Conservation (phyloP, 2,113 vertebrate genomes). For the Dissostichus mawsoni region DNA sequence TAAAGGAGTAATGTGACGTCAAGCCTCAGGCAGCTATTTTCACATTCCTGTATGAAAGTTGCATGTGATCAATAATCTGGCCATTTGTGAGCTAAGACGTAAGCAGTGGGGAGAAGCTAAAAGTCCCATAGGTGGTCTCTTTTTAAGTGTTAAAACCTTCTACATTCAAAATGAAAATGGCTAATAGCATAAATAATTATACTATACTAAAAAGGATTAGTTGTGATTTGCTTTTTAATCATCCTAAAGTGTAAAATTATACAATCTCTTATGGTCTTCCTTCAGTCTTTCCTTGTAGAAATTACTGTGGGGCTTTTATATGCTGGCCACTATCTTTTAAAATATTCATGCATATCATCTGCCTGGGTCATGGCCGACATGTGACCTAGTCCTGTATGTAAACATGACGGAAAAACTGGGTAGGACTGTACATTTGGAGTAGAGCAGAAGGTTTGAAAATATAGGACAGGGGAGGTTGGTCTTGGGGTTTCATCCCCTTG, state of each 20-base stretch:
- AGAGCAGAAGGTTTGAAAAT: constrained; percentile 2
- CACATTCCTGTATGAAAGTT: background rate
- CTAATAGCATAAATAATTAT: background rate
- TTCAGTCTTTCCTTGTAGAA: background rate
- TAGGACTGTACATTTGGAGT: background rate
- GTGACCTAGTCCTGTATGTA: background rate
- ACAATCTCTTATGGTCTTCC: background rate
- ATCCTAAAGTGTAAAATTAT: background rate
- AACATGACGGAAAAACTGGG: background rate
- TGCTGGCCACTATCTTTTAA: background rate
- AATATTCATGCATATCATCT: constrained; percentile 28
- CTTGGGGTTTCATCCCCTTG: background rate
- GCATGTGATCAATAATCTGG: too few relatives aligned
- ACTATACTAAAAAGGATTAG: background rate
- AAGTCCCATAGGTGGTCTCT: background rate
- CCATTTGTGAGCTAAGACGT: background rate
- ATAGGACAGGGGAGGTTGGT: background rate
- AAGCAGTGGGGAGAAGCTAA: background rate
- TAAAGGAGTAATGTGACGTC: background rate
- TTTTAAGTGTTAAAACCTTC: background rate
- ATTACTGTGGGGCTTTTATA: background rate
- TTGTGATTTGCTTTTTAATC: background rate
- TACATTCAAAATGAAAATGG: background rate
- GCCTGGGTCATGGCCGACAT: background rate
- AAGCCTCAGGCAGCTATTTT: background rate